Evolutionary conservation across 92 coral and sea anemone species (phyloP).

Genomic region (Epizoanthus illoricatus): DNA sequence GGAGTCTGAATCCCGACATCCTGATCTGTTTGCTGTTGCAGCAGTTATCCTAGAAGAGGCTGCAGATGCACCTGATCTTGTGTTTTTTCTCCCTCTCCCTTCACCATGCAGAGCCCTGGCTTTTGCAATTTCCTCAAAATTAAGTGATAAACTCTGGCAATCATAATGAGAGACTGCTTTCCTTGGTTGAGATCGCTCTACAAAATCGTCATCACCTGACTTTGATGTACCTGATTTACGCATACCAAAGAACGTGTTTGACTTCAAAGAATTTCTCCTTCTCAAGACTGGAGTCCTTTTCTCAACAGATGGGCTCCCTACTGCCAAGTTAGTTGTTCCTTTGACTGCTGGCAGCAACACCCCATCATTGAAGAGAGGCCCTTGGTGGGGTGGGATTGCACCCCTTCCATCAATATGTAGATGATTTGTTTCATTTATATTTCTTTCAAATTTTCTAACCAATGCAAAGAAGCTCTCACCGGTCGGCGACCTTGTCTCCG

Average conservation of each 20-base stretch:
- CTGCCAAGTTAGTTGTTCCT: slow-evolving; percentile 54
- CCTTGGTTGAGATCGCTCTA: slow-evolving; percentile 68
- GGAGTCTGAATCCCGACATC: slow-evolving; percentile 73
- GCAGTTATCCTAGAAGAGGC: slow-evolving; percentile 90
- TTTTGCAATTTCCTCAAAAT: slow-evolving; percentile 82
- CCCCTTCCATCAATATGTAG: slow-evolving; percentile 36
- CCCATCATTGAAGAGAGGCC: slow-evolving; percentile 65
- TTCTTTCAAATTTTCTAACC: slow-evolving; percentile 82
- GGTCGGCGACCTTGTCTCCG: slow-evolving; percentile 86
- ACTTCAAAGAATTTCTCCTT: slow-evolving; percentile 83
- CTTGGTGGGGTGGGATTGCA: slow-evolving; percentile 48
- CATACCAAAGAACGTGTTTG: slow-evolving; percentile 71
- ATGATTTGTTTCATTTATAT: slow-evolving; percentile 71
- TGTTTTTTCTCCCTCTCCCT: slow-evolving; percentile 87
- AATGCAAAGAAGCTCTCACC: slow-evolving; percentile 93
- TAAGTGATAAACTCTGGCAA: slow-evolving; percentile 85
- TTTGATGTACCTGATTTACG: slow-evolving; percentile 73
- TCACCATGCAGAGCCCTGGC: slow-evolving; percentile 78
- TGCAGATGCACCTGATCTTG: slow-evolving; percentile 96
- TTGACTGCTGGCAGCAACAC: slow-evolving; percentile 35
- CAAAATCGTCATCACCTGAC: slow-evolving; percentile 71
- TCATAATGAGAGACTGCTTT: slow-evolving; percentile 93
- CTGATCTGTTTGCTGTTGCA: slow-evolving; percentile 69
- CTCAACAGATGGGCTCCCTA: slow-evolving; percentile 83
- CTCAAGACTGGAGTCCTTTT: slow-evolving; percentile 73